phyloP scores from a whole-genome alignment of 2,888 invertebrate species.

The Cerastis leucographa region DNA sequence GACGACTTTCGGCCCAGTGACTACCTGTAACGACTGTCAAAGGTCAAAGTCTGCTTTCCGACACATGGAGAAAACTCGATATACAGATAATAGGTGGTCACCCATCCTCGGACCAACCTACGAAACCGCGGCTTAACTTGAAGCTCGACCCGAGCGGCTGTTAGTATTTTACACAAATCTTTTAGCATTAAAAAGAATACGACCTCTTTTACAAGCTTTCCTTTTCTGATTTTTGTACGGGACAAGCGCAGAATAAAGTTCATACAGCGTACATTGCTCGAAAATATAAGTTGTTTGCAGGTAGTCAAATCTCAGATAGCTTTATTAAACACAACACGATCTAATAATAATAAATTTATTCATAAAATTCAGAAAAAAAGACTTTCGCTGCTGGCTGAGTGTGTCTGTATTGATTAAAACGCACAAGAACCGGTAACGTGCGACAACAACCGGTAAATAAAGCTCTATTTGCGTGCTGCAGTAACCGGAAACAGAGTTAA shows the following conservation, averaged over 20 bases:
- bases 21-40: too few species aligned
- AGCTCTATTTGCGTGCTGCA: slow-evolving; percentile 61
- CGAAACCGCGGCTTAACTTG: too few species aligned
- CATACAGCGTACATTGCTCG: background rate
- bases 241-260: background rate
- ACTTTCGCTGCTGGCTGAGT: slow-evolving; percentile 64
- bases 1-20: too few species aligned
- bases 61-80: too few species aligned
- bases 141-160: too few species aligned
- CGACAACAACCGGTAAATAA: slow-evolving; percentile 66
- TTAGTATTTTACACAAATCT: too few species aligned
- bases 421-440: slow-evolving; percentile 68
- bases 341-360: background rate
- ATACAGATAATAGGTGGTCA: too few species aligned
- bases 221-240: background rate
- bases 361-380: slow-evolving; percentile 42
- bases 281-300: background rate
- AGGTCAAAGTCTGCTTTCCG: too few species aligned
- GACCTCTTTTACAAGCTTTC: background rate
- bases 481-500: slow-evolving; percentile 52
- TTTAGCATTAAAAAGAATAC: background rate
- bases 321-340: background rate
- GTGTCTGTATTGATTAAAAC: slow-evolving; percentile 54
- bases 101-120: too few species aligned
- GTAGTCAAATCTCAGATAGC: background rate